phyloP scores from a whole-genome alignment of 2,113 vertebrate species.

The Nyctibius bracteatus region DNA sequence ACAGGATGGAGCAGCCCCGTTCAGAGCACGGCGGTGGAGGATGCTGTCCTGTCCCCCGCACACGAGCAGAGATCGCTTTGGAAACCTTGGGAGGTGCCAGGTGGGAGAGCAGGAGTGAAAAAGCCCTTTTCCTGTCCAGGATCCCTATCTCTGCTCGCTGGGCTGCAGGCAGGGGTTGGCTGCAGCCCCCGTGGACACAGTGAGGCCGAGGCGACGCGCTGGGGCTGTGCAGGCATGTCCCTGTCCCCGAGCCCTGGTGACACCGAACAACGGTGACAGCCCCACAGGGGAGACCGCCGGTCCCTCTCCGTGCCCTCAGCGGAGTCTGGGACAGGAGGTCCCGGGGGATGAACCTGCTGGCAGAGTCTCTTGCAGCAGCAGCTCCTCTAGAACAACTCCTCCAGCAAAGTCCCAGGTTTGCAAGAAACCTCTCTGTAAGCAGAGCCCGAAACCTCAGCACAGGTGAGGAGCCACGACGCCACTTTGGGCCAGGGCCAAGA shows the following conservation, averaged over 20 bases:
- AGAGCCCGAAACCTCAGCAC: neutral
- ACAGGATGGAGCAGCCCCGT: rapidly evolving
- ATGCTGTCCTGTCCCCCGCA: neutral
- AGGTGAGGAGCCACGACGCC: neutral
- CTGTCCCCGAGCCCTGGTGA: neutral
- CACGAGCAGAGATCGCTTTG: neutral
- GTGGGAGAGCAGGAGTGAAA: neutral
- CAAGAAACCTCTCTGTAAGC: neutral
- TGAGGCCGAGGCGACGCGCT: neutral
- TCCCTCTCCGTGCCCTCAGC: neutral
- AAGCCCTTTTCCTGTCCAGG: neutral
- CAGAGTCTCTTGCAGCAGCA: neutral
- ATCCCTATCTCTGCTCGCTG: rapidly evolving
- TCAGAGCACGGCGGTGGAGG: rapidly evolving
- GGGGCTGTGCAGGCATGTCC: neutral
- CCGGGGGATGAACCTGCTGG: too few species aligned
- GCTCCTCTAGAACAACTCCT: neutral
- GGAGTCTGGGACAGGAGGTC: neutral
- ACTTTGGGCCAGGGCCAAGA: neutral
- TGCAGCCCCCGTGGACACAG: neutral
- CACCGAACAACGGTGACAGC: neutral
- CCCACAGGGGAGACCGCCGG: rapidly evolving
- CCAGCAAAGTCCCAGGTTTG: neutral
- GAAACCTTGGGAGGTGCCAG: rapidly evolving
- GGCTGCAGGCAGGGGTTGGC: too few species aligned